Base-by-base conservation (phyloP, 2,888 invertebrate species). In the Rotaria macrura region DNA sequence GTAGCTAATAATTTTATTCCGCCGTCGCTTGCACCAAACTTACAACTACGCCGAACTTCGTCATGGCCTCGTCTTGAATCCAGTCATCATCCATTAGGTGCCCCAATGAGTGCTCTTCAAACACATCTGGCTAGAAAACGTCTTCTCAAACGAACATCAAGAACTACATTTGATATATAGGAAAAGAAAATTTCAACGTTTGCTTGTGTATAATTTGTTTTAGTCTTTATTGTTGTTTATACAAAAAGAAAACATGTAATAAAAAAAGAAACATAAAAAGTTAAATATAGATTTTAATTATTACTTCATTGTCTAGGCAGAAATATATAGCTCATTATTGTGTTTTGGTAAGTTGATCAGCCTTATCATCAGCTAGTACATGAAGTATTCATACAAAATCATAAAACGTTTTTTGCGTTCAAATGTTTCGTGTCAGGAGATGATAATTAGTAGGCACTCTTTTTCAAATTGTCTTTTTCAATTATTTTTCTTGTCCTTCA, bases 91-190 rank as follows among this genome's bases (percentile, higher is more conserved):
- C 65, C 14, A 34, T 20, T 34, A 65, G 65, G 65, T 65, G 65
- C 34, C 65, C 65, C 65, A 20, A 65, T 65, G 65, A 65, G 65
- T 65, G 65, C 65, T 65, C 65, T 65, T 65, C 65, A 65, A 65
- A 65, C 65, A 34, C 34, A 65, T 65, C 65, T 65, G 34, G 65
- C 34, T 65, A 65, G 65, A 20, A 65, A 65, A 65, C 65, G 65
- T 65, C 65, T 65, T 65, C 65, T 65, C 29, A 65, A 65, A 65
- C 65, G 65, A 65, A 65, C 65, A 65, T 65, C 65, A 20, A 65
- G 65, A 65, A 65, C 65, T 65, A 65, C 34, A 65, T 14, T 65
- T 34, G 65, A 65, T 65, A 65, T 65, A 20, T 65, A 65, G 65
- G 65, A 6, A 65, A 65, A 34, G 34, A 29, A 20, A 5, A 4